These are phyloP conservation scores for Promerops cafer DNA, from an alignment of 2,113 vertebrate species.

Conservation along the genomic window DNA sequence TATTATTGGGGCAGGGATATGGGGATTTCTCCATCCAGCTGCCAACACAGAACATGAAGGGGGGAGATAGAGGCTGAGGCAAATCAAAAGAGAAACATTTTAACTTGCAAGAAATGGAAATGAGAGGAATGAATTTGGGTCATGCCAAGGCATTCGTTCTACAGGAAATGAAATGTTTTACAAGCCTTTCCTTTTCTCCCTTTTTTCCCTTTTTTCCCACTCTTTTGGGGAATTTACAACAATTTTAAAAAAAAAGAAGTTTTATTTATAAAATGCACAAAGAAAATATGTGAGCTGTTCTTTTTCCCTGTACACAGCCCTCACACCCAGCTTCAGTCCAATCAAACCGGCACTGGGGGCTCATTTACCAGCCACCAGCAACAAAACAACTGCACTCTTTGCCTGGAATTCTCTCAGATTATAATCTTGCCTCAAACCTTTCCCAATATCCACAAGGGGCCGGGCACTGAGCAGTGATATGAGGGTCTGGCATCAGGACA, in stretches of 20 bases:
- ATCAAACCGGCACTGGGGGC: neutral
- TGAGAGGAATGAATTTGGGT: slow-evolving; percentile 49
- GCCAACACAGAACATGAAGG: neutral
- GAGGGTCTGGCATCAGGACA: neutral
- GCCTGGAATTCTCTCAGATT: neutral
- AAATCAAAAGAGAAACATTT: neutral
- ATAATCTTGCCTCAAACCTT: neutral
- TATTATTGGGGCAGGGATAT: rapidly evolving
- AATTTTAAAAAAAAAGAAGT: neutral
- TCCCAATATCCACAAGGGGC: rapidly evolving
- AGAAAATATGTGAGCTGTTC: neutral
- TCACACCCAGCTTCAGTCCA: neutral
- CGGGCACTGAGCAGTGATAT: neutral
- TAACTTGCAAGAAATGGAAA: slow-evolving; percentile 45
- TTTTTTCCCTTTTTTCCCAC: neutral
- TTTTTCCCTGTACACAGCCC: neutral
- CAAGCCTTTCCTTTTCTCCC: neutral
- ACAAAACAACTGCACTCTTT: neutral
- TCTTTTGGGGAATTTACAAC: neutral
- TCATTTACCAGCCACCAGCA: neutral
- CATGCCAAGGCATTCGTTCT: neutral
- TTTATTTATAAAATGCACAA: neutral
- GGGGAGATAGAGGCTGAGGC: neutral
- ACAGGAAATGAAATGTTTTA: slow-evolving; percentile 31
- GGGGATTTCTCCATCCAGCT: neutral